These are phyloP conservation scores for Achroia grisella DNA, from an alignment of 1,140 invertebrate genomes.

Conservation along the genomic window DNA sequence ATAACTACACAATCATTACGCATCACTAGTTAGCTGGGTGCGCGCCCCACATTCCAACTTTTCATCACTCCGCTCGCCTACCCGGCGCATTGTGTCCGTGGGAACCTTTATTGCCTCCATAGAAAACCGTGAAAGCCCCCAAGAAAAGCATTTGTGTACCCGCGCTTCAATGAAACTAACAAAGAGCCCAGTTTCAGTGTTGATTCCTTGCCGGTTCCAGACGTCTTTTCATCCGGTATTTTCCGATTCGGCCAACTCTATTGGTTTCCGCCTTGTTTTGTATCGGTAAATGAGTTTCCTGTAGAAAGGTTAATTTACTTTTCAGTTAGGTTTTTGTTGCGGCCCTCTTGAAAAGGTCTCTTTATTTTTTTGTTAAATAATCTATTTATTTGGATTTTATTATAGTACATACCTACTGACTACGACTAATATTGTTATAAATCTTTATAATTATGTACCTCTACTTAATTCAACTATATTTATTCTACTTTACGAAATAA, in stretches of 20 bases:
- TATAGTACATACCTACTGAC: too few species aligned
- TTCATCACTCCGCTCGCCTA: slow-evolving; percentile 64
- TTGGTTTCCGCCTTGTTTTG: slow-evolving; percentile 50
- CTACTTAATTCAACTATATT: too few species aligned
- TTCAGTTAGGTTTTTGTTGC: slow-evolving; percentile 50
- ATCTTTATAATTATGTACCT: too few species aligned
- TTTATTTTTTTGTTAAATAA: slow-evolving; percentile 13
- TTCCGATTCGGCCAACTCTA: slow-evolving; percentile 53
- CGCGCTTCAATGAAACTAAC: slow-evolving; percentile 52
- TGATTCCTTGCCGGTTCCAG: slow-evolving; percentile 57
- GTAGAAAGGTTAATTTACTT: slow-evolving; percentile 66
- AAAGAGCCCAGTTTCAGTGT: slow-evolving; percentile 55
- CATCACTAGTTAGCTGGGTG: slow-evolving; percentile 49
- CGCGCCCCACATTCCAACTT: slow-evolving; percentile 68
- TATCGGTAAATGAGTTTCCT: slow-evolving; percentile 70
- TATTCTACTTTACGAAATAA: too few species aligned
- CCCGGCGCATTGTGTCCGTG: slow-evolving; percentile 65
- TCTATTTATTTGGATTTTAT: slow-evolving; percentile 1
- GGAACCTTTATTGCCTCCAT: slow-evolving; percentile 69
- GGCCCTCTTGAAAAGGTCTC: slow-evolving; percentile 34
- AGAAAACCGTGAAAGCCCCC: slow-evolving; percentile 65
- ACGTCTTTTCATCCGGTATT: slow-evolving; percentile 57
- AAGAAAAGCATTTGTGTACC: slow-evolving; percentile 68
- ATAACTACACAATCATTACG: slow-evolving; percentile 5
- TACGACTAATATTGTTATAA: too few species aligned